These are phyloP conservation scores for Poecilia gillii DNA, from an alignment of 2,797 vertebrate species.

Conservation along the genomic window DNA sequence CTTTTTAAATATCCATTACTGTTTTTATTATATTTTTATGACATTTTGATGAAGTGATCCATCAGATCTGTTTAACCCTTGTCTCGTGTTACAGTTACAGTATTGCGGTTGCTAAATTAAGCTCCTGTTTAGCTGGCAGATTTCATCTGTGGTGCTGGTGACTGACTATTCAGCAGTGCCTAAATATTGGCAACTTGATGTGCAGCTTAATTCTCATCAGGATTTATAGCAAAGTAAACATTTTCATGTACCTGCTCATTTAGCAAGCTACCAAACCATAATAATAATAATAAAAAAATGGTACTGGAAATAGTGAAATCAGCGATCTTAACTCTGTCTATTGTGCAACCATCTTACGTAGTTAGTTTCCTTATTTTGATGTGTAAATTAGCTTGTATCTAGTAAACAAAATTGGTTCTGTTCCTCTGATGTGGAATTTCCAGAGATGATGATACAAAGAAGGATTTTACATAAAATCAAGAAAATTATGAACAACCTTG, in stretches of 20 bases:
- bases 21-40: conserved; percentile 52
- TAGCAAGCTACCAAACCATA: background rate
- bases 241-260: background rate
- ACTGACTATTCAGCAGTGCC: conserved; percentile 27
- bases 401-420: no score
- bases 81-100: conserved; percentile 60
- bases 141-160: conserved; percentile 37
- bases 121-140: conserved; percentile 17
- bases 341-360: background rate
- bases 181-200: conserved; percentile 37
- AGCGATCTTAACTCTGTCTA: no score
- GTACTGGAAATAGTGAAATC: no score
- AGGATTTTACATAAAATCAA: no score
- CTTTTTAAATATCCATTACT: conserved; percentile 53
- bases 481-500: no score
- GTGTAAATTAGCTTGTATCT: background rate
- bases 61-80: conserved; percentile 52
- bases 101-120: conserved; percentile 60
- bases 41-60: conserved; percentile 48
- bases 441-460: no score
- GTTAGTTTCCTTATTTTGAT: background rate
- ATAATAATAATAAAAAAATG: background rate
- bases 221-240: conserved; percentile 16
- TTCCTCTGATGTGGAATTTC: no score
- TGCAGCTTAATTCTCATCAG: conserved; percentile 26